Conservation (phyloP, 2,113 vertebrate genomes). For the Heterocephalus glaber region DNA sequence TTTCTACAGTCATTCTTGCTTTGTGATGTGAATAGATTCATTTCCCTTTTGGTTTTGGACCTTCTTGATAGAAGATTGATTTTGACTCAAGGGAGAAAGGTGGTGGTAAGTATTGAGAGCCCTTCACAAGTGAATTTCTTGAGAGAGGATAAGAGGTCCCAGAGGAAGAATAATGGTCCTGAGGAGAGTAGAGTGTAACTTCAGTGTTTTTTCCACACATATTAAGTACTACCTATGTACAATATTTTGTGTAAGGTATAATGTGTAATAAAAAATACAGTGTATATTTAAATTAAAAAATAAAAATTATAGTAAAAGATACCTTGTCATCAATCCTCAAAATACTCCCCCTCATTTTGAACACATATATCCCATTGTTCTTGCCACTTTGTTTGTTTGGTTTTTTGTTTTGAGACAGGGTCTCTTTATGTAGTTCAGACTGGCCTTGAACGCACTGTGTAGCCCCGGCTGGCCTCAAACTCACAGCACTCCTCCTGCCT, state of each 20-base stretch:
- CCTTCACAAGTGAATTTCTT: slow-evolving; percentile 27
- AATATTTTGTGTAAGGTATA: accelerated
- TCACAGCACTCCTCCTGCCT: not conserved
- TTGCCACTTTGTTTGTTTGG: not conserved
- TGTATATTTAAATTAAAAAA: not conserved
- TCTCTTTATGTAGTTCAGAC: not conserved
- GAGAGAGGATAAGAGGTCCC: not conserved
- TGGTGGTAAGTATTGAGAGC: not conserved
- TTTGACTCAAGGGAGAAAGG: slow-evolving; percentile 21
- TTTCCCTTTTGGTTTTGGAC: slow-evolving; percentile 46
- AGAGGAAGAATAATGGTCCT: not conserved
- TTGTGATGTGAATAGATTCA: not conserved
- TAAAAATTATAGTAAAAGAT: not conserved
- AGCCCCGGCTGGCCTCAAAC: not conserved
- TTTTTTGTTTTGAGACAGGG: not conserved
- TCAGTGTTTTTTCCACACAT: not conserved
- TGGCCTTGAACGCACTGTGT: not conserved
- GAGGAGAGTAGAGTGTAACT: not conserved
- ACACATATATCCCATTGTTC: not conserved
- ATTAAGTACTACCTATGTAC: not conserved
- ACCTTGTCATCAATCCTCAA: not conserved
- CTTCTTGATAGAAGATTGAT: not conserved
- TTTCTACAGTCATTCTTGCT: not conserved
- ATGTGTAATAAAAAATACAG: not conserved
- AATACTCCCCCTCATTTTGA: not conserved